Percentiles rank a stretch among this genome's conserved stretches.
phyloP scores from a whole-genome alignment of 30 jellyfish, hydroid and myxozoan species.

The Haliclystus octoradiatus region DNA sequence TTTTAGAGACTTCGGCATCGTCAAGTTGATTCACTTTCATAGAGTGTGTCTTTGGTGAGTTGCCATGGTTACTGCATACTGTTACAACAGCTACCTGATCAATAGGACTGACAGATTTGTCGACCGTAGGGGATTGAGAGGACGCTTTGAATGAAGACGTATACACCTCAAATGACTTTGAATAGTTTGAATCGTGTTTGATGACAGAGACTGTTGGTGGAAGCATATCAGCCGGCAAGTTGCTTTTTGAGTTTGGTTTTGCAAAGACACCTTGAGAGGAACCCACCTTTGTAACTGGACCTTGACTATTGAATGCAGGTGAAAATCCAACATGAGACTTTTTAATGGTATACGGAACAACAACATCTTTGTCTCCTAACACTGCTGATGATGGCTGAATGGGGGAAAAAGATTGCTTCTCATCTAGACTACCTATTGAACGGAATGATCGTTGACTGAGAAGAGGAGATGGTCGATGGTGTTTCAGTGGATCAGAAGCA shows the following conservation, averaged over 20 bases:
- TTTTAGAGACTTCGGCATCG: background rate
- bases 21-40: background rate
- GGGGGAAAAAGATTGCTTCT: slow-evolving; percentile 44
- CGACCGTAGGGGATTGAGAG: background rate
- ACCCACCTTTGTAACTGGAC: slow-evolving; percentile 25
- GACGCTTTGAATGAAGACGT: background rate
- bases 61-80: background rate
- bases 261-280: slow-evolving; percentile 72
- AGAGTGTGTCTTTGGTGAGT: background rate
- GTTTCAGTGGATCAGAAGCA: background rate
- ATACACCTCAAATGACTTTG: background rate
- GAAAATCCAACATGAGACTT: background rate
- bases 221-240: background rate
- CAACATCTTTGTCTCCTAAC: background rate
- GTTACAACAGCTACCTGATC: background rate
- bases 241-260: slow-evolving; percentile 27
- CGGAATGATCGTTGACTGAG: background rate
- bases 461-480: slow-evolving; percentile 1
- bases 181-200: background rate
- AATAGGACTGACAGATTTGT: background rate
- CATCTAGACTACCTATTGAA: background rate
- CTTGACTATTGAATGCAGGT: background rate
- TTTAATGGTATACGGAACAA: background rate
- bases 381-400: slow-evolving; percentile 48
- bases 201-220: slow-evolving; percentile 1